Base-by-base conservation (phyloP, 2,888 invertebrate species). In the Microchrysa polita region DNA sequence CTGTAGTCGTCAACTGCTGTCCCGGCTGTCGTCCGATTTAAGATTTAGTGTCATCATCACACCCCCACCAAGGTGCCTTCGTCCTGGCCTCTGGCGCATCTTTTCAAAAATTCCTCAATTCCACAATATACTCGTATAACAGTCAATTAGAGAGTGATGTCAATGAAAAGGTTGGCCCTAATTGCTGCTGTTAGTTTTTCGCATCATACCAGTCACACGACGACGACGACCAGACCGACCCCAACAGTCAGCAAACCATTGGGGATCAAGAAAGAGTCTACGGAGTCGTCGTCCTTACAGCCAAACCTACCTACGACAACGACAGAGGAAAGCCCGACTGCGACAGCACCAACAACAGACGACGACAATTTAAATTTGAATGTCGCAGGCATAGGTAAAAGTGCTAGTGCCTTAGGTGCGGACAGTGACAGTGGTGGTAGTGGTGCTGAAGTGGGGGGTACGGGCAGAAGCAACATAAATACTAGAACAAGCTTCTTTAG, bases 131-230 rank as follows among this genome's bases (percentile, higher is more conserved):
- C 27, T 12, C 42, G 1, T 42, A 61, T 65, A 65, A 44, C 42
- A 65, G 65, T 65, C 65, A 65, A 57, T 69, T 69, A 57, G 60
- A 59, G 60, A 72, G 73, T 23, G 55, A 91, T 90, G 90, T 90
- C 91, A 81, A 87, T 90, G 86, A 89, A 90, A 84, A 87, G 89
- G 79, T 86, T 91, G 79, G 91, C 90, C 79, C 79, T 83, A 78
- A 79, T 83, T 74, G 80, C 83, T 77, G 82, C 85, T 82, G 78
- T 80, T 82, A 79, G 82, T 82, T 78, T 82, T 80, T 76, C 81
- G 78, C 78, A 82, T 80, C 77, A 79, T 77, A 79, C 79, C 65
- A 78, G 74, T 69, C 78, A 75, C 74, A 78, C 74, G 18, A 55
- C 75, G 77, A 22, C 61, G 23, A 44, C 72, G 14, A 74, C 77